Conservation (phyloP, 1,140 invertebrate species). For the Chelonus insularis region DNA sequence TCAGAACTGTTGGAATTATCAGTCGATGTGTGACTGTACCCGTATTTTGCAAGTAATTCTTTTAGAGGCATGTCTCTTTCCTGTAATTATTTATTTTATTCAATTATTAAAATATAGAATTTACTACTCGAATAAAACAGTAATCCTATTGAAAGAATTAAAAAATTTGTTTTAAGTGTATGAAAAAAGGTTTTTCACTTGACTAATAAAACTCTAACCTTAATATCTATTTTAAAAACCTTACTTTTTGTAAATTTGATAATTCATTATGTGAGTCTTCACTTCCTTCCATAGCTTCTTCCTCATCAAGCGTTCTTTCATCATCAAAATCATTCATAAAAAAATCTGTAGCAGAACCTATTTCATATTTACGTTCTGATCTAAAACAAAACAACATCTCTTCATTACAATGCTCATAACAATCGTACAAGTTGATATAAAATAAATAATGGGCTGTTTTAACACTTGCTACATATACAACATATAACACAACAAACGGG, state of each 20-base stretch:
- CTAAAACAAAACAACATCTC: conserved; percentile 35
- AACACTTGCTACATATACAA: neutral
- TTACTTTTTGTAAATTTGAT: conserved; percentile 82
- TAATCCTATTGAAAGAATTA: too few species aligned
- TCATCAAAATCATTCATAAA: conserved; percentile 97
- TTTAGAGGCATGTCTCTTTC: conserved; percentile 92
- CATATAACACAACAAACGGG: neutral
- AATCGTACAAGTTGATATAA: neutral
- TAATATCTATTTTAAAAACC: conserved; percentile 16
- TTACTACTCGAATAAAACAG: too few species aligned
- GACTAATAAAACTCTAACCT: too few species aligned
- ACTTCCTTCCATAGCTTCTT: conserved; percentile 88
- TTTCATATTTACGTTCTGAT: conserved; percentile 63
- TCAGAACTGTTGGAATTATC: conserved; percentile 54
- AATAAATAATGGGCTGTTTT: neutral
- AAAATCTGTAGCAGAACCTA: conserved; percentile 81
- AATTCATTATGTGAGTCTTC: conserved; percentile 88
- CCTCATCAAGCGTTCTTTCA: conserved; percentile 92
- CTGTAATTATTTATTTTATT: conserved; percentile 44
- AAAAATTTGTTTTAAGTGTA: too few species aligned
- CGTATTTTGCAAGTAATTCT: conserved; percentile 86
- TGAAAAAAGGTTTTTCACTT: too few species aligned
- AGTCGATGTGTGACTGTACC: conserved; percentile 63
- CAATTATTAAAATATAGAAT: too few species aligned
- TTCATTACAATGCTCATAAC: neutral